Conservation (phyloP, 1,140 invertebrate species). For the Orchestia grillus region DNA sequence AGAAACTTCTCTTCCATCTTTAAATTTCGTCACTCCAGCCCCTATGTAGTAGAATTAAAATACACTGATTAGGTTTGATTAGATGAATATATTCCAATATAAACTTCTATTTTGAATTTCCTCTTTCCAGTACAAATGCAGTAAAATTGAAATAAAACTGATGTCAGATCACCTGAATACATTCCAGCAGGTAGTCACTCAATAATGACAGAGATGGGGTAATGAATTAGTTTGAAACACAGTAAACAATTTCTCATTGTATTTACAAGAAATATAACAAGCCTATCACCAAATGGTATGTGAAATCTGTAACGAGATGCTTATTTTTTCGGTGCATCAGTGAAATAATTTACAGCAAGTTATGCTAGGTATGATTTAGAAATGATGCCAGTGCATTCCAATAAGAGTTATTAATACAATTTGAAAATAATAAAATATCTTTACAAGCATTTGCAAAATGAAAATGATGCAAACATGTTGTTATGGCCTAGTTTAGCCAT, state of each 20-base stretch:
- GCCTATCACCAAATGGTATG: background rate
- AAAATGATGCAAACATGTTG: background rate
- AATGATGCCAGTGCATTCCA: background rate
- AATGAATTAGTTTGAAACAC: background rate
- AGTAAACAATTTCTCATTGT: background rate
- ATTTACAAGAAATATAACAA: background rate
- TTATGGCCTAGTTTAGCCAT: too few relatives aligned
- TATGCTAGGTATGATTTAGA: background rate
- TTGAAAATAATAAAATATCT: background rate
- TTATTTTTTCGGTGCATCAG: background rate
- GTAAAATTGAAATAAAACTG: too few relatives aligned
- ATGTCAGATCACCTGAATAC: too few relatives aligned
- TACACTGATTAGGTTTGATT: too few relatives aligned
- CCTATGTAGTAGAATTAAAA: too few relatives aligned
- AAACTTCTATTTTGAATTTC: too few relatives aligned
- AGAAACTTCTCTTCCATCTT: too few relatives aligned
- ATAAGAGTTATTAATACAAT: background rate
- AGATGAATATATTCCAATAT: too few relatives aligned
- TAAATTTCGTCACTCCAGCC: too few relatives aligned
- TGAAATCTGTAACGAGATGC: background rate
- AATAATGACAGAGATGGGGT: too few relatives aligned
- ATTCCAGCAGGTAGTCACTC: too few relatives aligned
- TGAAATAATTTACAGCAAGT: background rate
- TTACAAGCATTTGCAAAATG: background rate
- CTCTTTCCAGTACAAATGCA: too few relatives aligned